Evolutionary conservation across 1,140 invertebrate genomes (phyloP), one percentile per base, ranked within the genome.

Genomic region (Caenorhabditis tropicalis): DNA sequence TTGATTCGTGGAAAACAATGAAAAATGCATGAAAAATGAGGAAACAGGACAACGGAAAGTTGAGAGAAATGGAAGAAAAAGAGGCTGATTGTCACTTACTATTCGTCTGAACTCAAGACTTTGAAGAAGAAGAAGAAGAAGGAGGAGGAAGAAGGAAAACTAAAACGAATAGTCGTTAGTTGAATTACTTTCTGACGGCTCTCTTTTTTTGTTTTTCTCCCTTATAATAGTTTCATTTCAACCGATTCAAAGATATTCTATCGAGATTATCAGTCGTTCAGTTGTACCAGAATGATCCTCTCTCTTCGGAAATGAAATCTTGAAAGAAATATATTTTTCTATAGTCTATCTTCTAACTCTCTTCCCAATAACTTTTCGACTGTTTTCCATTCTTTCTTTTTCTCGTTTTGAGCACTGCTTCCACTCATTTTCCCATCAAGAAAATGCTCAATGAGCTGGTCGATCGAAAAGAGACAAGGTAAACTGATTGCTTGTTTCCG

Each of bases 401-500:
- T 5, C 12, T 5, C 5, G 39, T 43, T 43, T 5, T 43, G 39
- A 43, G 39, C 53, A 56, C 1, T n/a, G n/a, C n/a, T 15, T 65
- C 19, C n/a, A 2, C 65, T 74, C 36, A 43, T 43, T 74, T 74
- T 74, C 65, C 31, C 65, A 74, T 65, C 58, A 65, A 65, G 19
- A 33, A 51, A 33, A 16, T 74, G 65, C 36, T 74, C 65, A 74
- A 43, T 74, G 65, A 43, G 36, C 58, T n/a, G n/a, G n/a, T 19
- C 58, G 19, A 4, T 27, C n/a, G 10, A 43, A 74, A 24, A 46
- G 65, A 43, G 21, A 74, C 33, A 43, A 43, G 33, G 33, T 74
- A 74, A 74, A 74, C 65, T 15, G 65, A 74, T 74, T 74, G 65
- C 65, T 74, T 15, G 65, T 74, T 74, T 74, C 65, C 65, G 65